Percentiles rank a stretch among this genome's conserved stretches.
phyloP scores from a whole-genome alignment of 2,888 invertebrate species.

The Lasius platythorax region DNA sequence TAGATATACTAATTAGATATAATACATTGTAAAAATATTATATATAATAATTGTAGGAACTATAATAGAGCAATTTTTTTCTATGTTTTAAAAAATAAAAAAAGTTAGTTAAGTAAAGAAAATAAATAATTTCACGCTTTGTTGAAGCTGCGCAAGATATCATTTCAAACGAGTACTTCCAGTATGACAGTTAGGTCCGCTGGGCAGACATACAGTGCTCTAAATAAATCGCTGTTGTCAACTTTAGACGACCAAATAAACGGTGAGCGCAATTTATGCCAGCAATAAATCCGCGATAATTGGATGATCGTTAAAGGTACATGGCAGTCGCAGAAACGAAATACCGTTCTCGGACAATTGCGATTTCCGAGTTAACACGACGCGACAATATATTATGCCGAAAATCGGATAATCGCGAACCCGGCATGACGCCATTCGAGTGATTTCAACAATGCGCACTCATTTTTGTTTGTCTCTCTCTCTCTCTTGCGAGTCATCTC shows the following conservation, averaged over 20 bases:
- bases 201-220: constrained; percentile 6
- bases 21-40: not conserved
- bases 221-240: constrained; percentile 43
- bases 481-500: not conserved
- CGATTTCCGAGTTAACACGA: constrained; percentile 44
- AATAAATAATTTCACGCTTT: constrained; percentile 17
- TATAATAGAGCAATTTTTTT: not conserved
- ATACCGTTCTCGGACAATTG: constrained; percentile 32
- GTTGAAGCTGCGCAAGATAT: not conserved
- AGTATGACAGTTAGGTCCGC: not conserved
- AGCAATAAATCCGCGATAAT: constrained; percentile 49
- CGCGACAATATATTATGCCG: constrained; percentile 33
- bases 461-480: not conserved
- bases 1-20: not conserved
- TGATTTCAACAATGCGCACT: constrained; percentile 48
- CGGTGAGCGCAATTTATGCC: constrained; percentile 43
- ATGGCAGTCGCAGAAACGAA: not conserved
- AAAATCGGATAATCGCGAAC: constrained; percentile 31
- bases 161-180: constrained; percentile 2
- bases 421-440: constrained; percentile 41
- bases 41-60: not conserved
- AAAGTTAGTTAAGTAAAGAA: not conserved
- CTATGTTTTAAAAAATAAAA: not conserved
- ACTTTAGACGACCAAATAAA: constrained; percentile 45
- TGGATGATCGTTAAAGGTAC: constrained; percentile 32